Percentiles rank a stretch among this genome's conserved stretches.
These are phyloP conservation scores for Digitonthophagus gazella DNA, from an alignment of 2,888 invertebrate genomes.

Conservation along the genomic window DNA sequence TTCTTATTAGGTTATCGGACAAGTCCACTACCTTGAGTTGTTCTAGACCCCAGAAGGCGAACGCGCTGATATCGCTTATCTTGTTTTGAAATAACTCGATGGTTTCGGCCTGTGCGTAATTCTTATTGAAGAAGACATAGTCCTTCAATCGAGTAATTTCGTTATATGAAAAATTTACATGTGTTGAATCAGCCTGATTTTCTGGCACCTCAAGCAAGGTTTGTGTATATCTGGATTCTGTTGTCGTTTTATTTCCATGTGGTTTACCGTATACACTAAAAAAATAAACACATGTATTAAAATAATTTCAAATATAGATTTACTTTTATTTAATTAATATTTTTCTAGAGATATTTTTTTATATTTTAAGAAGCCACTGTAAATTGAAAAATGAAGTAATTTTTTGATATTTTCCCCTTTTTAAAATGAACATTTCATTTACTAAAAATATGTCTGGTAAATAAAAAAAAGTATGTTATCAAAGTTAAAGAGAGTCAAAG, in stretches of 20 bases:
- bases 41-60: conserved; percentile 44
- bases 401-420: too few species aligned
- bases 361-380: too few species aligned
- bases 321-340: too few species aligned
- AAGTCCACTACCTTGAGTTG: conserved; percentile 42
- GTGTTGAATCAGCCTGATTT: conserved; percentile 36
- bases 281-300: neutral
- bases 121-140: conserved; percentile 42
- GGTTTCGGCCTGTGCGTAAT: conserved; percentile 40
- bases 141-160: conserved; percentile 38
- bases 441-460: neutral
- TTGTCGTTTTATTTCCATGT: neutral
- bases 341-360: too few species aligned
- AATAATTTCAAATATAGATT: neutral
- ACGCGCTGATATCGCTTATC: conserved; percentile 39
- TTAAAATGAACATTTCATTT: conserved; percentile 4
- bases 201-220: conserved; percentile 39
- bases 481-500: neutral
- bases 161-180: conserved; percentile 44
- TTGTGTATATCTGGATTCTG: conserved; percentile 12
- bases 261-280: conserved; percentile 6
- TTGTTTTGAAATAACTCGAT: conserved; percentile 44
- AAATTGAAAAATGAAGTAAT: too few species aligned
- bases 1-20: conserved; percentile 44
- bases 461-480: neutral